Conservation (phyloP, 2,113 vertebrate genomes). For the Mormoops blainvillei region DNA sequence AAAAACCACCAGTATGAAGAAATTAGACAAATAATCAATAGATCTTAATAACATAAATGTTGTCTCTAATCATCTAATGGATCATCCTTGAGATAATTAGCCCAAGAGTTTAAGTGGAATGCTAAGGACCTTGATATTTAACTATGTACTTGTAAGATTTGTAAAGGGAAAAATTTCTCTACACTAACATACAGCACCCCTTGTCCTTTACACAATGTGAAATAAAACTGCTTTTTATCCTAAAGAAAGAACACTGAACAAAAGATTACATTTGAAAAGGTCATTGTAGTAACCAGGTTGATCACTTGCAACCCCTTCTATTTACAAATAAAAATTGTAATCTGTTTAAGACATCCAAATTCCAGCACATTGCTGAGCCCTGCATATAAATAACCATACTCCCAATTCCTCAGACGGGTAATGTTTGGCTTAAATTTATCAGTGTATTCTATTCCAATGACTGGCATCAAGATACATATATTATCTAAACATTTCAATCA, state of each 20-base stretch:
- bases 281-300: background rate
- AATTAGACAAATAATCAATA: slow-evolving; percentile 36
- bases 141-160: background rate
- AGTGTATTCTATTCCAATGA: background rate
- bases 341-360: background rate
- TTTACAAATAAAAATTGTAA: background rate
- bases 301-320: background rate
- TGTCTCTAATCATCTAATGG: slow-evolving; percentile 29
- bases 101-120: background rate
- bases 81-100: slow-evolving; percentile 1
- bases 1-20: background rate
- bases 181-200: background rate
- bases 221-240: background rate
- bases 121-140: background rate
- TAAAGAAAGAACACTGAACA: background rate
- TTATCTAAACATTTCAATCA: background rate
- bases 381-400: background rate
- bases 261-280: background rate
- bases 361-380: background rate
- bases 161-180: background rate
- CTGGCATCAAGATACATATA: background rate
- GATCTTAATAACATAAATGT: background rate
- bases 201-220: background rate
- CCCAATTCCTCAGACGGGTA: background rate
- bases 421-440: background rate